A percentile compares a stretch with the other conserved stretches of the same genome.
These are phyloP conservation scores for Callocephalon fimbriatum DNA, from an alignment of 2,113 vertebrate genomes.

Conservation along the genomic window DNA sequence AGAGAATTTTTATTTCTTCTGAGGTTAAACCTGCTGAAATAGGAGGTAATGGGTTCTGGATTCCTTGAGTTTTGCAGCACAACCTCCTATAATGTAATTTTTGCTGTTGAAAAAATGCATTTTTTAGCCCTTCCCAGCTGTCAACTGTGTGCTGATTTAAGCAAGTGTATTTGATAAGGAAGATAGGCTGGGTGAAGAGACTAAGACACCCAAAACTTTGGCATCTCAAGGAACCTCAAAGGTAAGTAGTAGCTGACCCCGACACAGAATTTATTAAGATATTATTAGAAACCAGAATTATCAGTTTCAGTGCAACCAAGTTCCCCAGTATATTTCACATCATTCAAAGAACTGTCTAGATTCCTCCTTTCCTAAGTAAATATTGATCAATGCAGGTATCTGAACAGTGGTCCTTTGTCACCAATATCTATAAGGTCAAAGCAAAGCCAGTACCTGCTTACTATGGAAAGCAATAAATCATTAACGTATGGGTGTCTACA, in stretches of 20 bases:
- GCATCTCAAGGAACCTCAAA: background rate
- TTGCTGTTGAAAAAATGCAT: background rate
- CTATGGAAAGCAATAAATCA: background rate
- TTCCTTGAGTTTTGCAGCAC: background rate
- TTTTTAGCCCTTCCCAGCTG: background rate
- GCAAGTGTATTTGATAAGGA: background rate
- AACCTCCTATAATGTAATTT: background rate
- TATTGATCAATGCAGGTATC: accelerated
- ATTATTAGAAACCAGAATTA: background rate
- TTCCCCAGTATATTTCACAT: background rate
- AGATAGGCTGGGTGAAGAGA: background rate
- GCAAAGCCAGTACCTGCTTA: background rate
- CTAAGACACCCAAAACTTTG: background rate
- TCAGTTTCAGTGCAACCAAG: background rate
- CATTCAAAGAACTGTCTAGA: background rate
- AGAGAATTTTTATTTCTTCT: background rate
- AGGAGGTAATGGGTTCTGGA: background rate
- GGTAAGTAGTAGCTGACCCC: background rate
- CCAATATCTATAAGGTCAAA: background rate
- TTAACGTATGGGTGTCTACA: background rate
- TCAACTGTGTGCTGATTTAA: background rate
- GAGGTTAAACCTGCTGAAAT: background rate
- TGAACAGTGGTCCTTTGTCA: background rate
- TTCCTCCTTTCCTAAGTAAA: background rate
- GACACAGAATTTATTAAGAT: background rate